Evolutionary conservation across 1,140 invertebrate genomes (phyloP), one percentile per base, ranked within the genome.

Genomic region (Diploscapter pachys): DNA sequence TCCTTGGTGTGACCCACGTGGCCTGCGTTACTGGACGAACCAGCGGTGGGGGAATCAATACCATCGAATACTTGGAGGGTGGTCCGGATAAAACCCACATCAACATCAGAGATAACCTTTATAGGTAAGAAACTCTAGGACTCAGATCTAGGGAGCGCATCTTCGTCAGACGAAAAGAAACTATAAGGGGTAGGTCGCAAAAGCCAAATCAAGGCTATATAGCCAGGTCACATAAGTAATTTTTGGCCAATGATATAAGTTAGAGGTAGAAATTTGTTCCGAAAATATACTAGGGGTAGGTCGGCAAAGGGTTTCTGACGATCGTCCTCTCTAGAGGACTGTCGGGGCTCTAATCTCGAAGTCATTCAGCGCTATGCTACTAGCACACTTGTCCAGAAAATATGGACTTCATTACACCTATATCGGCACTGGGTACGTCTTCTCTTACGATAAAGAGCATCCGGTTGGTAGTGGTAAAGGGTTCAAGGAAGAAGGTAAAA

Each of bases 61-160:
- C 83, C 6, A 85, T 85, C 63, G 83, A 85, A 63, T 85, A 85
- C 63, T 72, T 85, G 48, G 83, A 85, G 61, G 83, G 83, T n/a
- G 84, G 83, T 4, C 62, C 84, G 1, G 82, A 85, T 51, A 85
- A 81, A 65, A 72, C 77, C 13, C 79, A 72, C 64, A 82, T 85
- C 62, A 85, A 85, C 67, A 65, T 85, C 3, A 71, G 83, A 4
- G 83, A 85, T 64, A 85, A 85, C 71, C 66, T 85, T 62, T 84
- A 79, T 54, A 76, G 74, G 74, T 76, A 63, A 50, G 67, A 69
- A 49, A 31, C 31, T 31, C 31, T 31, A 31, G 31, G 31, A 31
- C 31, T 31, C 31, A 31, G 31, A 31, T 31, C 31, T 31, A 31
- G 31, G 31, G 31, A 31, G 31, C 31, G 31, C 31, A 31, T 1